These are phyloP conservation scores for Homarus americanus DNA, from an alignment of 1,140 invertebrate genomes.

Conservation along the genomic window DNA sequence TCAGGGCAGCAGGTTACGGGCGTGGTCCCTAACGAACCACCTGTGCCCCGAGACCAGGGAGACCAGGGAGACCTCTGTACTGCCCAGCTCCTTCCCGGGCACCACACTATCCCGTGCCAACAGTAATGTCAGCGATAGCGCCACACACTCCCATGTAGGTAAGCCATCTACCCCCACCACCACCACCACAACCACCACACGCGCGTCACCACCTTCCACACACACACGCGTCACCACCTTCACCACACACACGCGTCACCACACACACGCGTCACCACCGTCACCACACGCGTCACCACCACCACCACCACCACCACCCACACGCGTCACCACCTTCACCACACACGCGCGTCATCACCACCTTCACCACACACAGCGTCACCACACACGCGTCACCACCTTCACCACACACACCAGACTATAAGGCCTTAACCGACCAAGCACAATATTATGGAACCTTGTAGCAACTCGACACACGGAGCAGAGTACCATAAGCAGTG, in stretches of 20 bases:
- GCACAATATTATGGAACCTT: no score
- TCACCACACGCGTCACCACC: not conserved
- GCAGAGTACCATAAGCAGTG: no score
- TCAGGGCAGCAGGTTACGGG: conserved; percentile 49
- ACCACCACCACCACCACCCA: no score
- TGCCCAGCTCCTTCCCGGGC: conserved; percentile 51
- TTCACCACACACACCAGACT: no score
- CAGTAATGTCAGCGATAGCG: conserved; percentile 69
- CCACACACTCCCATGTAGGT: conserved; percentile 70
- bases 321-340: no score
- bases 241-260: not conserved
- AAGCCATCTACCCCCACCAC: conserved; percentile 51
- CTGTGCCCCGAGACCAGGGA: not conserved
- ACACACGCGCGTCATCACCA: no score
- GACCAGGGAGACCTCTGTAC: not conserved
- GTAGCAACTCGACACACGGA: no score
- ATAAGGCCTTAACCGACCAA: no score
- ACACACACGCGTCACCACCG: not conserved
- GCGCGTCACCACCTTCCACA: not conserved
- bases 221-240: not conserved
- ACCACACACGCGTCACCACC: no score
- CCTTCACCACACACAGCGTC: no score
- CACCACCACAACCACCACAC: not conserved
- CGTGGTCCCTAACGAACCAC: conserved; percentile 69
- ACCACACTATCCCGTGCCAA: conserved; percentile 59